Conservation (phyloP, 2,113 vertebrate species). For the Limnothrissa miodon region DNA sequence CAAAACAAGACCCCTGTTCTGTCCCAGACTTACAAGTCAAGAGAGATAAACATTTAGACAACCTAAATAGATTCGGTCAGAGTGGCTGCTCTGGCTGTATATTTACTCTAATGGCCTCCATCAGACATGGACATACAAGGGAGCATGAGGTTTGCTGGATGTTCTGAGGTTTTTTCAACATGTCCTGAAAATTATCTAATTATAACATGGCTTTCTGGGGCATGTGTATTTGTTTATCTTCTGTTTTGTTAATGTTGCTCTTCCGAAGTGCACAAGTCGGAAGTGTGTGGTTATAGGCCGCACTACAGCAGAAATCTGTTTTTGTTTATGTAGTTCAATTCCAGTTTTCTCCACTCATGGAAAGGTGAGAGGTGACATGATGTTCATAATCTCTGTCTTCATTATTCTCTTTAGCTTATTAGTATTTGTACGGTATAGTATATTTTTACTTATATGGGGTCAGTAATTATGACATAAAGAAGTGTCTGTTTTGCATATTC, state of each 20-base stretch:
- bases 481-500: not conserved
- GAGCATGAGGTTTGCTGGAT: slow-evolving; percentile 50
- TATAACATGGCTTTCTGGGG: not conserved
- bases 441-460: not conserved
- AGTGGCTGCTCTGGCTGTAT: slow-evolving; percentile 47
- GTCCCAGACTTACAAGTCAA: slow-evolving; percentile 55
- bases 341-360: not conserved
- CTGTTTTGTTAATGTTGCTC: not conserved
- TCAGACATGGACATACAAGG: slow-evolving; percentile 51
- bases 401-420: not conserved
- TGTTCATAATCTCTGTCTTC: not conserved
- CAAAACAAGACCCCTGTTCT: slow-evolving; percentile 55
- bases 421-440: too few relatives aligned
- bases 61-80: slow-evolving; percentile 66
- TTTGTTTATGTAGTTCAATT: not conserved
- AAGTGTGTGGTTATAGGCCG: not conserved
- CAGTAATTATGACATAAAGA: not conserved
- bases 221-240: slow-evolving; percentile 32
- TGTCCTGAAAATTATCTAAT: slow-evolving; percentile 45
- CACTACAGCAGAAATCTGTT: not conserved
- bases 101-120: slow-evolving; percentile 57
- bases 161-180: slow-evolving; percentile 59
- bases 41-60: slow-evolving; percentile 74
- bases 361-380: not conserved
- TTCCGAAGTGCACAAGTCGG: not conserved